Percentiles rank a stretch among this genome's conserved stretches.
These are phyloP conservation scores for Amiota communis DNA, from an alignment of 2,888 invertebrate genomes.

Conservation along the genomic window DNA sequence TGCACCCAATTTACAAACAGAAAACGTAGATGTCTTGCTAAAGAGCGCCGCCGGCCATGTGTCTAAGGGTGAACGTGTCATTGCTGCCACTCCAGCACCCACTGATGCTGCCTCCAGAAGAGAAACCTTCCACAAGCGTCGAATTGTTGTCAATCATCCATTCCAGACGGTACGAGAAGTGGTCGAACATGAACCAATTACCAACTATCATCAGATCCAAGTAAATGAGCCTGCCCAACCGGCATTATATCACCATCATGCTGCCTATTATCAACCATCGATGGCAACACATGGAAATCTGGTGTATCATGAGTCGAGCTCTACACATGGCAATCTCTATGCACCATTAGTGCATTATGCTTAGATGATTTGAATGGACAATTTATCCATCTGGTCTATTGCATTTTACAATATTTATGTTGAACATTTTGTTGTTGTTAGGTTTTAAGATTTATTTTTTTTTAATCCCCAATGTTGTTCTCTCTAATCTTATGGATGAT, in stretches of 20 bases:
- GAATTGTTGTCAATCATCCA: slow-evolving; percentile 78
- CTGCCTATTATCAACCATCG: slow-evolving; percentile 58
- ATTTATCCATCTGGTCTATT: too few relatives aligned
- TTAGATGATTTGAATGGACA: background rate
- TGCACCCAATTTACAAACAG: slow-evolving; percentile 42
- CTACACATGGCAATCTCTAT: slow-evolving; percentile 55
- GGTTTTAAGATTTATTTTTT: slow-evolving; percentile 12
- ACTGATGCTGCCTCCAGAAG: slow-evolving; percentile 74
- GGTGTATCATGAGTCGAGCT: slow-evolving; percentile 48
- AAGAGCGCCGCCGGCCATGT: slow-evolving; percentile 72
- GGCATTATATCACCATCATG: slow-evolving; percentile 57
- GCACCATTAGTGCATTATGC: slow-evolving; percentile 15
- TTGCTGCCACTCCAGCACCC: slow-evolving; percentile 76
- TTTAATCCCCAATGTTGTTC: too few relatives aligned
- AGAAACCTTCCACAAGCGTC: slow-evolving; percentile 77
- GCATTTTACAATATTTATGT: background rate
- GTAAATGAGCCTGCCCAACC: slow-evolving; percentile 75
- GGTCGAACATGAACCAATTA: slow-evolving; percentile 77
- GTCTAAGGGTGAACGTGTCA: slow-evolving; percentile 75
- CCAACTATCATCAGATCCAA: slow-evolving; percentile 76
- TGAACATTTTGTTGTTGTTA: slow-evolving; percentile 16
- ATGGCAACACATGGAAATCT: slow-evolving; percentile 58
- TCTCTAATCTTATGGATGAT: too few relatives aligned
- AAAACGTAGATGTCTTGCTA: slow-evolving; percentile 64
- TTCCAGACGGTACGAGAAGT: slow-evolving; percentile 78